A percentile compares a stretch with the other conserved stretches of the same genome.
Evolutionary conservation across 2,113 vertebrate genomes (phyloP).

Genomic region (Sarotherodon lohbergeri): DNA sequence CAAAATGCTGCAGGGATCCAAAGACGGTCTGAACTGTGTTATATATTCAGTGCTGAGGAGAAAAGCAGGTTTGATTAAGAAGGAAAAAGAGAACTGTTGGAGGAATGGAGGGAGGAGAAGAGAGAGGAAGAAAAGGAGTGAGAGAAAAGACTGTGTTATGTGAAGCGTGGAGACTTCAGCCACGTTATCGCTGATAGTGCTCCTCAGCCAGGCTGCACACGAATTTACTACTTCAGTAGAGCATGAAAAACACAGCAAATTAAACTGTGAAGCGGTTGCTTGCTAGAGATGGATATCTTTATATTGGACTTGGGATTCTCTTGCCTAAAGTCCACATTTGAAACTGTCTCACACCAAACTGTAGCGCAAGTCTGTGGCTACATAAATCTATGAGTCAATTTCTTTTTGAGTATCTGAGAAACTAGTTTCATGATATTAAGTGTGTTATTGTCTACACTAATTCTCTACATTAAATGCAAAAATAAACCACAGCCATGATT

Average conservation of each 20-base stretch:
- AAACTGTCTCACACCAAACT: conserved; percentile 66
- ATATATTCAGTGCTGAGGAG: conserved; percentile 25
- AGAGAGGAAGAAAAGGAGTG: conserved; percentile 52
- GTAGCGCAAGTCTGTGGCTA: conserved; percentile 30
- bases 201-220: conserved; percentile 78
- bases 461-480: neutral
- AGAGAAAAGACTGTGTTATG: conserved; percentile 77
- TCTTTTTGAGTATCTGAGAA: conserved; percentile 37
- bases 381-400: conserved; percentile 56
- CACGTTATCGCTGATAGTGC: conserved; percentile 89
- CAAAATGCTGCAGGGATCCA: conserved; percentile 8
- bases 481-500: neutral
- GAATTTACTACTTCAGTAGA: conserved; percentile 95
- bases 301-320: conserved; percentile 83
- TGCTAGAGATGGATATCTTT: conserved; percentile 90
- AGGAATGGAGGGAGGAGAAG: conserved; percentile 27
- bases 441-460: conserved; percentile 29
- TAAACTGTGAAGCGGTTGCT: conserved; percentile 88
- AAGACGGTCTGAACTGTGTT: conserved; percentile 17
- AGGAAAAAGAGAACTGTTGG: neutral
- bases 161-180: conserved; percentile 86
- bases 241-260: conserved; percentile 93
- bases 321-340: conserved; percentile 70
- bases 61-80: conserved; percentile 31
- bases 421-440: conserved; percentile 25